Conservation (phyloP, 2,113 vertebrate species). For the Hassar affinis region DNA sequence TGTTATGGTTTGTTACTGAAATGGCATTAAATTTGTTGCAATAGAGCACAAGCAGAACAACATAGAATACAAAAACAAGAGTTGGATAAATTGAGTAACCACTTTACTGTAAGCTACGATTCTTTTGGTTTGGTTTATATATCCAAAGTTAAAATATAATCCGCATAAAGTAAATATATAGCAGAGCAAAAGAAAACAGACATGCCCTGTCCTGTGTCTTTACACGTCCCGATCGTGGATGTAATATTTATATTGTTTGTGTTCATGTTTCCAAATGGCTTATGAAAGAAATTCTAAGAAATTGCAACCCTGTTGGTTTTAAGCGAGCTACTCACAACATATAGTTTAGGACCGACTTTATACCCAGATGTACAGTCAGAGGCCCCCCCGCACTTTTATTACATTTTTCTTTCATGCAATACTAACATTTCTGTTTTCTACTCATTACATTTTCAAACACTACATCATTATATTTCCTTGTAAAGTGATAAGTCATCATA, state of each 20-base stretch:
- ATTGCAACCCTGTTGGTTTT: not conserved
- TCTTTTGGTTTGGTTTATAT: not conserved
- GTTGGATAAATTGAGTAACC: not conserved
- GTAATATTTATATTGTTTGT: not conserved
- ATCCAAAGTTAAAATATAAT: not conserved
- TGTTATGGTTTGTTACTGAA: not conserved
- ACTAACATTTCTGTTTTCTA: not conserved
- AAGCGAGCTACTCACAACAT: not conserved
- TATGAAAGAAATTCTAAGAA: not conserved
- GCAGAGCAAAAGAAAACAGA: not conserved
- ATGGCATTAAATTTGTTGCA: not conserved
- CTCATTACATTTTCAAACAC: not conserved
- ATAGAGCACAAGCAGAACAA: not conserved
- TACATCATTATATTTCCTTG: not conserved
- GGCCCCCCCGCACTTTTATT: not conserved
- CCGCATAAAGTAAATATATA: not conserved
- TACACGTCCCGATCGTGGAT: not conserved
- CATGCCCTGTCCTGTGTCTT: not conserved
- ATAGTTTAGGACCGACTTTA: not conserved
- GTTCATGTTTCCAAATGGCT: not conserved
- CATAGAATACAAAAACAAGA: not conserved
- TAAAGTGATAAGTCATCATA: not conserved
- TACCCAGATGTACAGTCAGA: not conserved
- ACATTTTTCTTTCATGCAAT: not conserved
- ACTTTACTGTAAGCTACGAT: not conserved